phyloP scores from a whole-genome alignment of 2,797 vertebrate genomes.

The Platyrinchus mystaceus region DNA sequence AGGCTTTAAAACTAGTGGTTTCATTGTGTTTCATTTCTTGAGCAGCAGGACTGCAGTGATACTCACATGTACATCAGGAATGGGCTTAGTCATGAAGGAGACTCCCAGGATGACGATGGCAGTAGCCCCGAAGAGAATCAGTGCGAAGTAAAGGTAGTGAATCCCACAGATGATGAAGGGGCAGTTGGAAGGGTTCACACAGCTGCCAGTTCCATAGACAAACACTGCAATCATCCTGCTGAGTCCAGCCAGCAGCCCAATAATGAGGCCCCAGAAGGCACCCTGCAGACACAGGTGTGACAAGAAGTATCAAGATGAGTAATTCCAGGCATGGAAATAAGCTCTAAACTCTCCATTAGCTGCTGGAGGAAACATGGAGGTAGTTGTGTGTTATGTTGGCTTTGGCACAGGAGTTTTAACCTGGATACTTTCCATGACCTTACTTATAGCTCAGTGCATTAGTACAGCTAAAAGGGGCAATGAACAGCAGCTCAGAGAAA shows the following conservation, averaged over 20 bases:
- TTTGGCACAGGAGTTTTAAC: background rate
- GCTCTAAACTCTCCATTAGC: background rate
- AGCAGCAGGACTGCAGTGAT: background rate
- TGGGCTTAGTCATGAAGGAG: conserved; percentile 91
- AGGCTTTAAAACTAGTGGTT: background rate
- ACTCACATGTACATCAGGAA: conserved; percentile 90
- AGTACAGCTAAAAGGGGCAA: background rate
- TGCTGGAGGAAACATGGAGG: background rate
- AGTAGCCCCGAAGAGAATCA: conserved; percentile 84
- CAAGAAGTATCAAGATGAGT: background rate
- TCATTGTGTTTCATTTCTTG: background rate
- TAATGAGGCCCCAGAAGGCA: conserved; percentile 87
- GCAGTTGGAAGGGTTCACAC: conserved; percentile 82
- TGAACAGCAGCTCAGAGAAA: background rate
- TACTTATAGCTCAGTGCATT: background rate
- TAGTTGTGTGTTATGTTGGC: background rate
- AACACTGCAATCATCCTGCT: conserved; percentile 92
- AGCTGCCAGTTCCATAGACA: conserved; percentile 88
- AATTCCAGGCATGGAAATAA: background rate
- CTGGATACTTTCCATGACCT: background rate
- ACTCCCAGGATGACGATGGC: conserved; percentile 77
- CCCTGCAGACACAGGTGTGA: conserved; percentile 77
- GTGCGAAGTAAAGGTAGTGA: conserved; percentile 94
- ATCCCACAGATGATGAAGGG: conserved; percentile 92
- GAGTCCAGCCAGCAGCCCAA: conserved; percentile 86